Evolutionary conservation across 2,797 vertebrate genomes (phyloP), one percentile per base, ranked within the genome.

Genomic region (Sebastes trivittatus): DNA sequence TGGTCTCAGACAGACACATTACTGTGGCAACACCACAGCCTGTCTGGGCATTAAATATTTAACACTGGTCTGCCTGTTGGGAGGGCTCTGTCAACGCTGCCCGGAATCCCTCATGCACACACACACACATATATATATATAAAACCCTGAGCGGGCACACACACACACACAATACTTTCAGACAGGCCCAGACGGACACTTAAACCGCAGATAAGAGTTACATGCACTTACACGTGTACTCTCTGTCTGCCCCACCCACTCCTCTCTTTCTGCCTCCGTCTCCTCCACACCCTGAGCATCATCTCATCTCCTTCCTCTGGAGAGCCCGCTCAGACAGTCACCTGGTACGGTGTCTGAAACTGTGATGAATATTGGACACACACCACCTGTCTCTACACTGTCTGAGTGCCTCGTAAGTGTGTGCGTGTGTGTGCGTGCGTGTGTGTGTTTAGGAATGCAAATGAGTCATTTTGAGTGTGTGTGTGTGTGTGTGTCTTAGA

Each of bases 31-130:
- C 81, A 88, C 85, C 81, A 68, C 81, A 88, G 86, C 81, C 91
- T 92, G 93, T 92, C 94, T 92, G 91, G 82, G 54, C 61, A 88
- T 93, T 94, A 93, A 95, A 95, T 96, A 95, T 95, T 95, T 91
- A 93, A 94, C 87, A 83, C 23, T 22, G 72, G 80, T 66, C 56
- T 81, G 88, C 80, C 90, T 82, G 75, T 77, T 62, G 92, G 89
- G 87, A 93, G 64, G 73, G 75, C 67, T 87, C 78, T 56, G 68
- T 90, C 87, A 83, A 74, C 29, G 79, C 55, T 67, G 72, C 85
- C 85, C 60, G 58, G 80, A 87, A 90, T 73, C 69, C 60, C 78
- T 64, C 77, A 29, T 25, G 36, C 52, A 27, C 59, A 77, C 36
- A 49, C 49, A 64, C 14, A 59, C 72, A 56, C 20, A 59, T 7